Base-by-base conservation (phyloP, 2,888 invertebrate species). In the Drosophila fungiperda region DNA sequence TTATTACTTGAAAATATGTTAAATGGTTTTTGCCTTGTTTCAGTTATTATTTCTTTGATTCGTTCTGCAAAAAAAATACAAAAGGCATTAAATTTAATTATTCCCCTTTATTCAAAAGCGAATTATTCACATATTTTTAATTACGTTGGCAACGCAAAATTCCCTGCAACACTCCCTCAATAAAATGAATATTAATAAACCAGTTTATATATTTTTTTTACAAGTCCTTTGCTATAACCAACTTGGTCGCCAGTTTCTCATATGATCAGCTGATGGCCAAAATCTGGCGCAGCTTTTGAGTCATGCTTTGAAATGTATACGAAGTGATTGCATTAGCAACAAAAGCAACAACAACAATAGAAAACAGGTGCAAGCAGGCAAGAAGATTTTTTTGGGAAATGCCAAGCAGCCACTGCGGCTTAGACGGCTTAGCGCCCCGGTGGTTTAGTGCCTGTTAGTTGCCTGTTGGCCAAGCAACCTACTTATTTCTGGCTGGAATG, bases 381-480 rank as follows among this genome's bases (percentile, higher is more conserved):
- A 73, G 87, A 70, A 76, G 83, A 80, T 35, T 23, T 50, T 50
- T 68, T 73, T 61, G 84, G 78, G 81, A 90, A 86, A 90, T 90
- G 87, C 89, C 85, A 86, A 90, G 68, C 72, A 62, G 78, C 61
- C 57, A 48, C 50, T 29, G 64, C 48, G 53, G 53, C 68, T 40
- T 45, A 61, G 68, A 17, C 20, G 58, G 59, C 70, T 50, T 17
- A 33, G 52, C 52, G 63, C 38, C 62, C 54, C 32, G 76, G 65
- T 57, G 68, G 73, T 54, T 80, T 42, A 64, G 64, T 73, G 66
- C 45, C 62, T 72, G 74, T 69, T 33, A 67, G 48, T 75, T 77
- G 85, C 76, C 86, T 78, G 89, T 82, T 89, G 84, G 85, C 83
- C 87, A 83, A 63, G 78, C 83, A 86, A 90, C 89, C 87, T 80